Conservation (phyloP, 2,888 invertebrate genomes). For the Chromoteleia sp. region DNA sequence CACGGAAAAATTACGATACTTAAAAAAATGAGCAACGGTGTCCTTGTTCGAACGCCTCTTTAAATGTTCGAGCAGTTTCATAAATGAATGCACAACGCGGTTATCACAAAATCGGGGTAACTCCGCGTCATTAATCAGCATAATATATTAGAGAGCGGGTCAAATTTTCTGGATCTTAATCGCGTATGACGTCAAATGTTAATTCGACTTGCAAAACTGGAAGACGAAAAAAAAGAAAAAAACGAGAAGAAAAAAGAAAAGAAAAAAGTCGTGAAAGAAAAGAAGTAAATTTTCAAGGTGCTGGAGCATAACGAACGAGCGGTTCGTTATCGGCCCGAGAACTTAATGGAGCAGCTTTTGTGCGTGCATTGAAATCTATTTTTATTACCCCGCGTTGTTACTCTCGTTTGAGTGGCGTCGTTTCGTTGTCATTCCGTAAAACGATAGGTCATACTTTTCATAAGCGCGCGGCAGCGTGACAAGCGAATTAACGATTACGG, state of each 20-base stretch:
- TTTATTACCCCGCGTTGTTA: slow-evolving; percentile 26
- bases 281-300: slow-evolving; percentile 18
- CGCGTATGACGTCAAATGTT: slow-evolving; percentile 26
- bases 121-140: slow-evolving; percentile 42
- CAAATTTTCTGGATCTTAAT: slow-evolving; percentile 14
- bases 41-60: slow-evolving; percentile 17
- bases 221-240: not conserved
- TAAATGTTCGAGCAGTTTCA: slow-evolving; percentile 17
- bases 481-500: slow-evolving; percentile 41
- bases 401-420: slow-evolving; percentile 15
- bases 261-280: not conserved
- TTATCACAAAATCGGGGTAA: slow-evolving; percentile 30
- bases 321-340: slow-evolving; percentile 17
- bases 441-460: slow-evolving; percentile 48
- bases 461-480: slow-evolving; percentile 37
- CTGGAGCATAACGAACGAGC: slow-evolving; percentile 15
- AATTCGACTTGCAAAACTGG: slow-evolving; percentile 13
- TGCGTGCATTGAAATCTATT: slow-evolving; percentile 16
- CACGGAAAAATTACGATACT: slow-evolving; percentile 1
- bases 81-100: slow-evolving; percentile 19
- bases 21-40: slow-evolving; percentile 7
- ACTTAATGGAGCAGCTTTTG: slow-evolving; percentile 19
- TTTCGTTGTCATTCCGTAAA: slow-evolving; percentile 29
- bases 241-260: not conserved
- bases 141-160: slow-evolving; percentile 34